Conservation (phyloP, 2,888 invertebrate species). For the Heteromyza rotundicornis region DNA sequence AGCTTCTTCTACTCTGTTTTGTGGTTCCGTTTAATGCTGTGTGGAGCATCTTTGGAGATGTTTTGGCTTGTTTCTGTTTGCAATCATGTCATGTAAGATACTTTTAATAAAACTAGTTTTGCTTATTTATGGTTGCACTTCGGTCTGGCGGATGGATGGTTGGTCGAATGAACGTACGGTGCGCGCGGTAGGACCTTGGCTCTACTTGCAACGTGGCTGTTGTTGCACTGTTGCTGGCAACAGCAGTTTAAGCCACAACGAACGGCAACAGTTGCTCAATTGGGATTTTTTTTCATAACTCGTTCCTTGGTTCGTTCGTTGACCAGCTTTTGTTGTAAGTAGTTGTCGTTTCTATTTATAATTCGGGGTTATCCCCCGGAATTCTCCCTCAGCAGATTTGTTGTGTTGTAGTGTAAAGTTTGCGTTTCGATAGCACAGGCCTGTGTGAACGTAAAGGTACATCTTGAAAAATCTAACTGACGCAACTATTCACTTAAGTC, state of each 20-base stretch:
- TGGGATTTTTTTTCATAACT: background rate
- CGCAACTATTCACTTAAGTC: no score
- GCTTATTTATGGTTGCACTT: slow-evolving; percentile 12
- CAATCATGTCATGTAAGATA: slow-evolving; percentile 20
- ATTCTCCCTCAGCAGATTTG: no score
- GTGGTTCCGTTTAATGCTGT: background rate
- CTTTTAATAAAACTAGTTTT: slow-evolving; percentile 33
- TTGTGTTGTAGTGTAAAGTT: no score
- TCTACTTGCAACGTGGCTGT: background rate
- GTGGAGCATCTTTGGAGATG: background rate
- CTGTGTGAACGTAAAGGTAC: no score
- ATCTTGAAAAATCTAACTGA: no score
- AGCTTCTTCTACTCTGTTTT: slow-evolving; percentile 1
- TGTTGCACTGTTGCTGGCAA: no score
- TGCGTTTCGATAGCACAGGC: no score
- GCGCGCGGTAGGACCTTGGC: slow-evolving; percentile 32
- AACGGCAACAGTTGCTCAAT: background rate
- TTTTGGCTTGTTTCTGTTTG: no score
- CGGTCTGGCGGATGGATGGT: background rate
- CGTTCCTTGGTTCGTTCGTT: no score
- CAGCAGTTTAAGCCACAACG: background rate
- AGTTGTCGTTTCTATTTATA: background rate
- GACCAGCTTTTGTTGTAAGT: background rate
- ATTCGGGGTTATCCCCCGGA: background rate
- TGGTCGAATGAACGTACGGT: background rate